Evolutionary conservation across 2,888 invertebrate species (phyloP), one percentile per base, ranked within the genome.

Genomic region (Andrena bucephala): DNA sequence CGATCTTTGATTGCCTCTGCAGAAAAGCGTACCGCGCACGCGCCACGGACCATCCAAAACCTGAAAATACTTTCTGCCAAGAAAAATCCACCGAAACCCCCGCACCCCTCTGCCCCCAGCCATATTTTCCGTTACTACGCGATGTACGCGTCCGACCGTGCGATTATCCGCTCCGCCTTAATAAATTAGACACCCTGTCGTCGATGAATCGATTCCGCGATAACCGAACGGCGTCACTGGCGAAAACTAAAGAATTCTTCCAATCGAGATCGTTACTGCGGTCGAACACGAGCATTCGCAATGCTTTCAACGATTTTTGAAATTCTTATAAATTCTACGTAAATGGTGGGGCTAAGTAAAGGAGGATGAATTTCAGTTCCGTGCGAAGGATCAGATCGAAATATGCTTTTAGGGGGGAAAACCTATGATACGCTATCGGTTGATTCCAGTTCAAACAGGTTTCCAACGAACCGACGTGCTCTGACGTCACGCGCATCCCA

Each of bases 1-100:
- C n/a, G 77, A 77, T 84, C 69, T 84, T 79, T 75, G 63, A 78
- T 84, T 70, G 73, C 68, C 48, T 54, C 68, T 68, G 71, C 70
- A 52, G 71, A 71, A 72, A 13, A 29, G 1, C 63, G n/a, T 63
- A 42, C 3, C 24, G 65, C 81, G 80, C 63, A 67, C 27, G 65
- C 50, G 50, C 81, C 36, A 50, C 8, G 36, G 50, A 36, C 63
- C 66, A 71, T 81, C 81, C 75, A 75, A 75, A 83, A 83, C 81
- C 81, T 69, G 63, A 68, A 69, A 81, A 81, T 68, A 60, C 52
- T 70, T 70, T 67, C 70, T 70, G 81, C 75, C 82, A 82, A 82
- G 81, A 82, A 82, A 82, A 75, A 80, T 81, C 42, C 60, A 60
- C 57, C 54, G 52, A 63, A 54, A 69, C 33, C 60, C 69, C 69